These are phyloP conservation scores for Typhlichthys eigenmanni DNA, from an alignment of 2,797 vertebrate genomes.

Conservation along the genomic window DNA sequence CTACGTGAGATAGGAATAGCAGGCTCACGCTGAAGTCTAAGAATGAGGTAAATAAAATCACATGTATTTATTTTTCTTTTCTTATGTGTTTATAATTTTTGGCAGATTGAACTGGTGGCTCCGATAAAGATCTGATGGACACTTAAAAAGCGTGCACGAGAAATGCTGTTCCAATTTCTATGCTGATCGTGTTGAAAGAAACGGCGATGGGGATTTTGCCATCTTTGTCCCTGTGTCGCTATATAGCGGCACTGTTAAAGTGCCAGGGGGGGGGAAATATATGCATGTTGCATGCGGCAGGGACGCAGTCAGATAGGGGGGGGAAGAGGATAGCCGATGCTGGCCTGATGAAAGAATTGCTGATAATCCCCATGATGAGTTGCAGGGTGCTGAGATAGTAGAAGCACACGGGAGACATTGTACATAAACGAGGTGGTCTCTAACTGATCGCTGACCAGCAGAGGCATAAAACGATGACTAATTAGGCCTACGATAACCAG, in stretches of 20 bases:
- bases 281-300: conserved; percentile 58
- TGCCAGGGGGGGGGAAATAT: conserved; percentile 33
- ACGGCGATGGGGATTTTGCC: conserved; percentile 59
- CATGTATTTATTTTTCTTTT: conserved; percentile 42
- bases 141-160: conserved; percentile 48
- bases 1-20: conserved; percentile 82
- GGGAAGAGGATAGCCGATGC: conserved; percentile 42
- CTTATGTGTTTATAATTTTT: conserved; percentile 23
- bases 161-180: conserved; percentile 57
- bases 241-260: conserved; percentile 40
- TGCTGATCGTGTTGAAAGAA: conserved; percentile 60
- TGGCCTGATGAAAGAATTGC: conserved; percentile 56
- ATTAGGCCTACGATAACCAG: conserved; percentile 10
- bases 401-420: conserved; percentile 21
- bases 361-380: conserved; percentile 66
- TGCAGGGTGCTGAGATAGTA: conserved; percentile 53
- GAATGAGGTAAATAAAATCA: conserved; percentile 79
- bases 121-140: conserved; percentile 40
- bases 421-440: not conserved
- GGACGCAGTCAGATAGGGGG: conserved; percentile 42
- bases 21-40: conserved; percentile 70
- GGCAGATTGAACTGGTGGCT: conserved; percentile 30
- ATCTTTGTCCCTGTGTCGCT: conserved; percentile 65
- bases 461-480: conserved; percentile 18
- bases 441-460: conserved; percentile 15